Conservation (phyloP, 2,797 vertebrate species). For the Pseudochaenichthys georgianus region DNA sequence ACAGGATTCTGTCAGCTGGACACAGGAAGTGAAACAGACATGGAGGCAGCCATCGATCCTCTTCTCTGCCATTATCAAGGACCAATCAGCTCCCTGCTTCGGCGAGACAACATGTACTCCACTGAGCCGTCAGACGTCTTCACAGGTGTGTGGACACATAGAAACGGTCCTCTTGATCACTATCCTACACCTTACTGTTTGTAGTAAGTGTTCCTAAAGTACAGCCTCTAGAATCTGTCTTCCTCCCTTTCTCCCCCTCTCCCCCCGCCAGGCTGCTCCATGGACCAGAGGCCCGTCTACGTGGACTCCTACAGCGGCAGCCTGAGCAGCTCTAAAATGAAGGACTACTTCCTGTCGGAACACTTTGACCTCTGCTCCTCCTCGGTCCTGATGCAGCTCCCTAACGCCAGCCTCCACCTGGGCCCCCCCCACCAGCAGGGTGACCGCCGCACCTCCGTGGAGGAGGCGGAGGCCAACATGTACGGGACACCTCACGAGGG, state of each 20-base stretch:
- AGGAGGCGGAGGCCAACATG: constrained; percentile 79
- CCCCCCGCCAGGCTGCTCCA: constrained; percentile 78
- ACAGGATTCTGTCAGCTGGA: constrained; percentile 91
- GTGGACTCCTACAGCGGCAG: constrained; percentile 83
- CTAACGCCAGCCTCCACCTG: constrained; percentile 66
- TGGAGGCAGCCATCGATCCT: constrained; percentile 90
- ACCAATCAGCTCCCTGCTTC: constrained; percentile 83
- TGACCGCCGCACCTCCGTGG: constrained; percentile 71
- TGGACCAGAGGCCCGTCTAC: constrained; percentile 82
- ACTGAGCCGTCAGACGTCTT: constrained; percentile 86
- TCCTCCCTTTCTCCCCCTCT: neutral
- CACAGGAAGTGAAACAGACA: constrained; percentile 90
- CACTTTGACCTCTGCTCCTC: constrained; percentile 83
- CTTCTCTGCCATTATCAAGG: constrained; percentile 91
- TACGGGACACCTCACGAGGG: constrained; percentile 79
- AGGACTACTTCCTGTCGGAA: constrained; percentile 86
- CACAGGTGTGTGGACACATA: constrained; percentile 84
- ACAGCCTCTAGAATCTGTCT: neutral
- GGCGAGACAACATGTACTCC: constrained; percentile 84
- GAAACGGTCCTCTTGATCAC: neutral
- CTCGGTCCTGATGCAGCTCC: constrained; percentile 76
- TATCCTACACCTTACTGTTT: neutral
- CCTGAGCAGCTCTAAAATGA: constrained; percentile 82
- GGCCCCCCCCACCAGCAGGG: constrained; percentile 70
- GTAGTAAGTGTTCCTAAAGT: neutral